These are phyloP conservation scores for Lacerta viridis DNA, from an alignment of 2,797 vertebrate genomes.

Conservation along the genomic window DNA sequence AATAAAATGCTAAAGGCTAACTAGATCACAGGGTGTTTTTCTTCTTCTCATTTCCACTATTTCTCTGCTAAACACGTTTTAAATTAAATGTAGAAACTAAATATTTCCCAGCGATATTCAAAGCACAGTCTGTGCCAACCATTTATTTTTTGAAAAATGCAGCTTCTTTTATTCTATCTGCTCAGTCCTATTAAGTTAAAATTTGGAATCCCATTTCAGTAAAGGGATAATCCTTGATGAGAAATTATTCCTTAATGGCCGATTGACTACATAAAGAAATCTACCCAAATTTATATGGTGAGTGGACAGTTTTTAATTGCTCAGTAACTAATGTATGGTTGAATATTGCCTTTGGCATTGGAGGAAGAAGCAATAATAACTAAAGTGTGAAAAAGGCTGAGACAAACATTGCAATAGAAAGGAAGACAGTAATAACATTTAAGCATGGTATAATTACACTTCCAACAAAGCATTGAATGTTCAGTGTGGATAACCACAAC, in stretches of 20 bases:
- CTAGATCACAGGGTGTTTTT: too few relatives aligned
- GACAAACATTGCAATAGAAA: slow-evolving; percentile 3
- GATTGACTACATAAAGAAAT: slow-evolving; percentile 18
- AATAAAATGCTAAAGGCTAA: background rate
- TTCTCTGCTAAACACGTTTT: background rate
- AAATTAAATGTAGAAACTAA: slow-evolving; percentile 2
- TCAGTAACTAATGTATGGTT: slow-evolving; percentile 6
- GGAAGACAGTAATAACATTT: background rate
- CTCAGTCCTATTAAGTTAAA: slow-evolving; percentile 7
- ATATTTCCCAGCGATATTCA: background rate
- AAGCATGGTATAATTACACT: background rate
- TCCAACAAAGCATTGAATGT: background rate
- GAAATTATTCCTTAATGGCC: background rate
- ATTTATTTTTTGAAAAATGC: background rate
- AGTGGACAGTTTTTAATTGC: background rate
- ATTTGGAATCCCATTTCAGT: background rate
- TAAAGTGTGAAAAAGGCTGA: background rate
- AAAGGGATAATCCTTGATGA: slow-evolving; percentile 6
- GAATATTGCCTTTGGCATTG: background rate
- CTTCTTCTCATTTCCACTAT: background rate
- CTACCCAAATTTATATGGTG: background rate
- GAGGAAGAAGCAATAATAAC: background rate
- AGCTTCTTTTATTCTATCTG: background rate
- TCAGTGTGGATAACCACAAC: background rate
- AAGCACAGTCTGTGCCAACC: background rate